Percentiles rank a stretch among this genome's conserved stretches.
phyloP scores from a whole-genome alignment of 2,888 invertebrate genomes.

The Erebia epiphron region DNA sequence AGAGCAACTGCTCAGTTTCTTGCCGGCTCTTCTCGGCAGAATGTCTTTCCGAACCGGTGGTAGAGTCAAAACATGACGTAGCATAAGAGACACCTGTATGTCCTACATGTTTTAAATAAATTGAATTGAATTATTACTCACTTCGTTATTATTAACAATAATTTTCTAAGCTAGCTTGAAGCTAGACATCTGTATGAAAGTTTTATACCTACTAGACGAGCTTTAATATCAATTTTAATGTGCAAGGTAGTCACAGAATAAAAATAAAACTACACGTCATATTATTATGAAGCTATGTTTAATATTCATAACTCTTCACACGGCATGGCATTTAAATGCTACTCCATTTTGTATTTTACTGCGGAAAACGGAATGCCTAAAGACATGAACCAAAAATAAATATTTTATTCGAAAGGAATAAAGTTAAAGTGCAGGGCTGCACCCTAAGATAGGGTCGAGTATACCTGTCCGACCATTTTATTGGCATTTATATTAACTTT shows the following conservation, averaged over 20 bases:
- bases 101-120: no score
- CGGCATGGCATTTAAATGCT: background rate
- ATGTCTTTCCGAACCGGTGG: no score
- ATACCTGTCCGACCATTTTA: constrained; percentile 68
- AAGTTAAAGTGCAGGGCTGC: constrained; percentile 47
- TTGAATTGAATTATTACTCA: no score
- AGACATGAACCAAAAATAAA: constrained; percentile 29
- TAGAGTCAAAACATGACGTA: no score
- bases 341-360: background rate
- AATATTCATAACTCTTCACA: constrained; percentile 11
- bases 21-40: no score
- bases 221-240: background rate
- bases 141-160: no score
- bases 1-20: no score
- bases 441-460: constrained; percentile 55
- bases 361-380: constrained; percentile 4
- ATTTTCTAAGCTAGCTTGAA: no score
- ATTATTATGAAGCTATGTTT: background rate
- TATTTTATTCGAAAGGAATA: constrained; percentile 34
- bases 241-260: background rate
- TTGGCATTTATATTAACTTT: constrained; percentile 72
- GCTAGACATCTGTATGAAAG: no score
- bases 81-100: no score
- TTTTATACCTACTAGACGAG: no score
- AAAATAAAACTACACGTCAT: background rate